Conservation (phyloP, 2,888 invertebrate genomes). For the Hemaris fuciformis region DNA sequence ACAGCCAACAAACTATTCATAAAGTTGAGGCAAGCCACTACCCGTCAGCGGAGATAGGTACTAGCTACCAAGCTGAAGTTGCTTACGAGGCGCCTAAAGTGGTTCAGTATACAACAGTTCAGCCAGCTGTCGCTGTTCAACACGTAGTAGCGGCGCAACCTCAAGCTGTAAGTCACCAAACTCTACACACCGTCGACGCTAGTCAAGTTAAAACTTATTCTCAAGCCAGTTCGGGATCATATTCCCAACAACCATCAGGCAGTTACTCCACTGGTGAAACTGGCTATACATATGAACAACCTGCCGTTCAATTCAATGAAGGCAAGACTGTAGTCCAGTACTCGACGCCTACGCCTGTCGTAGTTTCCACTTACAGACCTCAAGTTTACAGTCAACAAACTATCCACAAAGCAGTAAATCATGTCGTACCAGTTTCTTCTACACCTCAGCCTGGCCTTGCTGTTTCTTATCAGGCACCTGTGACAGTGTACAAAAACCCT, state of each 20-base stretch:
- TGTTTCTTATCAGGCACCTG: constrained; percentile 21
- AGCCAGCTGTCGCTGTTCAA: constrained; percentile 46
- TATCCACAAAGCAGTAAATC: constrained; percentile 54
- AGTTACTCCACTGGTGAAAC: constrained; percentile 15
- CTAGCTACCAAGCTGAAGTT: constrained; percentile 36
- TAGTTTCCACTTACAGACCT: constrained; percentile 46
- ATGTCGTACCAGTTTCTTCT: constrained; percentile 50
- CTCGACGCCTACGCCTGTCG: constrained; percentile 50
- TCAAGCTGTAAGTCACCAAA: constrained; percentile 55
- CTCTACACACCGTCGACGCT: constrained; percentile 58
- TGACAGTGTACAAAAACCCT: constrained; percentile 66
- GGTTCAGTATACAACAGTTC: constrained; percentile 48
- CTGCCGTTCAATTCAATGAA: constrained; percentile 50
- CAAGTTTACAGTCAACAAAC: constrained; percentile 54
- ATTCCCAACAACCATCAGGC: constrained; percentile 8
- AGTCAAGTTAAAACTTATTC: constrained; percentile 47
- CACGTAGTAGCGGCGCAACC: constrained; percentile 55
- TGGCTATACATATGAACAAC: constrained; percentile 55
- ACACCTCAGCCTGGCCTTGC: constrained; percentile 44
- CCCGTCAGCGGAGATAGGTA: constrained; percentile 36
- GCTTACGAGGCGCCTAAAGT: constrained; percentile 41
- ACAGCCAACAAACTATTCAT: constrained; percentile 60
- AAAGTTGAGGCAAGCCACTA: constrained; percentile 50
- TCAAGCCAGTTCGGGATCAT: constrained; percentile 28
- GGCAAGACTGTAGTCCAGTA: constrained; percentile 45